These are phyloP conservation scores for Aromia moschata DNA, from an alignment of 2,888 invertebrate species.

Conservation along the genomic window DNA sequence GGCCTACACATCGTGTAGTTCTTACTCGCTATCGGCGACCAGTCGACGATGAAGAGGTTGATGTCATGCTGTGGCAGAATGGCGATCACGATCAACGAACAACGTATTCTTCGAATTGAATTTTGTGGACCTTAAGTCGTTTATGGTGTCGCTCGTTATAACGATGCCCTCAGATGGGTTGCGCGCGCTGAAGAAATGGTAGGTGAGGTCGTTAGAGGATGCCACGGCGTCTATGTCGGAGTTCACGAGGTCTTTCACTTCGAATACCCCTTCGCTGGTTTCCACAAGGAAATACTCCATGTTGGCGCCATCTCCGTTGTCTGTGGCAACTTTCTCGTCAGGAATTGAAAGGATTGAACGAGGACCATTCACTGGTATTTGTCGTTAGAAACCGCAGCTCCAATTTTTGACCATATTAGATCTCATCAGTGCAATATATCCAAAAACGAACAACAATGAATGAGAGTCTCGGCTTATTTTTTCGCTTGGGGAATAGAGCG, in stretches of 20 bases:
- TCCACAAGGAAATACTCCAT: conserved; percentile 16
- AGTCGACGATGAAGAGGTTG: conserved; percentile 57
- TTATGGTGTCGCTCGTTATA: neutral
- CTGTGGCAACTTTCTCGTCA: too few relatives aligned
- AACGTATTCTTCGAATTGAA: conserved; percentile 47
- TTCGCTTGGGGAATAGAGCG: too few relatives aligned
- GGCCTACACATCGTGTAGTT: conserved; percentile 37
- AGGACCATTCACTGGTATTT: too few relatives aligned
- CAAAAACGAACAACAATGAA: too few relatives aligned
- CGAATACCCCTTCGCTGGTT: neutral
- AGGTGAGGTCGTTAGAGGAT: conserved; percentile 40
- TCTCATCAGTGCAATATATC: too few relatives aligned
- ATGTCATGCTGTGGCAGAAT: conserved; percentile 45
- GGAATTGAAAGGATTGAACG: too few relatives aligned
- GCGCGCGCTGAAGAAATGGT: conserved; percentile 45
- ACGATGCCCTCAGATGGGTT: conserved; percentile 24
- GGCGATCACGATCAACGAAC: conserved; percentile 55
- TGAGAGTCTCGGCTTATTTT: too few relatives aligned
- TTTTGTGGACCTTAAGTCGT: conserved; percentile 26
- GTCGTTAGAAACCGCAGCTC: too few relatives aligned
- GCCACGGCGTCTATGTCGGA: conserved; percentile 15
- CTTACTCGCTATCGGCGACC: conserved; percentile 44
- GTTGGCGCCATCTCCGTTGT: neutral
- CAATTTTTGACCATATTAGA: too few relatives aligned
- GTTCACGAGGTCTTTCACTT: conserved; percentile 9